Percentiles rank a stretch among this genome's conserved stretches.
Evolutionary conservation across 30 jellyfish, hydroid and myxozoan genomes (phyloP).

Genomic region (Catostylus mosaicus): DNA sequence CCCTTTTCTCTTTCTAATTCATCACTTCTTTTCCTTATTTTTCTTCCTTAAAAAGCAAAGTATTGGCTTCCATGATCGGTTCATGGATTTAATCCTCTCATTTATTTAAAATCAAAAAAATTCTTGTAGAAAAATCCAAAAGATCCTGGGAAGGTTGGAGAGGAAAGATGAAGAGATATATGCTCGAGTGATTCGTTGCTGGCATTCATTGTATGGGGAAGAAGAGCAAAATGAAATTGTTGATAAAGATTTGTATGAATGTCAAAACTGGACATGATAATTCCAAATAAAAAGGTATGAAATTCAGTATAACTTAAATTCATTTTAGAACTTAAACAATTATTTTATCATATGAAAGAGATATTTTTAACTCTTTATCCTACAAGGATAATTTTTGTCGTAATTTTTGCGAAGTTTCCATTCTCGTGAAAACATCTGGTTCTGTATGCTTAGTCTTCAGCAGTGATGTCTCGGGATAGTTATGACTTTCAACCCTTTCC

Average conservation of each 20-base stretch:
- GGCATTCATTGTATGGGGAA: slow-evolving; percentile 14
- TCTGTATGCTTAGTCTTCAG: too few species aligned
- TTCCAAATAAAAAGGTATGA: neutral
- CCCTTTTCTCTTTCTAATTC: too few species aligned
- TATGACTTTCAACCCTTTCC: too few species aligned
- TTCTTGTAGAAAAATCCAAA: slow-evolving; percentile 26
- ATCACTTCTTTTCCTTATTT: too few species aligned
- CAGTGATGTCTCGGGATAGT: too few species aligned
- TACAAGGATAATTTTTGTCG: too few species aligned
- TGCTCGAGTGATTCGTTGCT: neutral
- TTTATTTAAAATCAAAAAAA: neutral
- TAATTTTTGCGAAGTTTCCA: too few species aligned
- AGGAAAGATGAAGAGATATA: neutral
- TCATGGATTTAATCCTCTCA: neutral
- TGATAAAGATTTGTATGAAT: slow-evolving; percentile 29
- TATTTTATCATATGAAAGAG: too few species aligned
- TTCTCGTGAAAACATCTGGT: too few species aligned
- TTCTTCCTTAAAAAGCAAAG: too few species aligned
- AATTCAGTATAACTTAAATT: neutral
- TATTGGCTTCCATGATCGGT: neutral
- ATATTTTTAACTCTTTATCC: too few species aligned
- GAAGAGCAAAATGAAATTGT: slow-evolving; percentile 6
- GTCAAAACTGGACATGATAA: slow-evolving; percentile 27
- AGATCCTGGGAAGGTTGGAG: slow-evolving; percentile 13
- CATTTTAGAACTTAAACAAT: too few species aligned